Percentiles rank a stretch among this genome's conserved stretches.
Conservation (phyloP, 2,888 invertebrate species). For the Drosophila pseudotakahashii region DNA sequence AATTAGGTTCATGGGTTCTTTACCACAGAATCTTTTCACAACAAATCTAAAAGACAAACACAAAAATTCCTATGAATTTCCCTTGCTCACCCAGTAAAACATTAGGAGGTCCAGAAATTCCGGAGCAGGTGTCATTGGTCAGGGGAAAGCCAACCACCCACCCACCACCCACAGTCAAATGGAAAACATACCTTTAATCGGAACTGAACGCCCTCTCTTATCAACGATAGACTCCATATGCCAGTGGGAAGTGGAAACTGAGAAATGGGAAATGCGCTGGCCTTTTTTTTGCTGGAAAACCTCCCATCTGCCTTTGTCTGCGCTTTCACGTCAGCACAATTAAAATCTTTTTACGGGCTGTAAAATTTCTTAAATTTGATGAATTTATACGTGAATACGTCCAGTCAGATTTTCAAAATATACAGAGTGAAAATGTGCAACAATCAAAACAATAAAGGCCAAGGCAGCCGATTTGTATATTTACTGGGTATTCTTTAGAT, state of each 20-base stretch:
- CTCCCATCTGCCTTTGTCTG: constrained; percentile 15
- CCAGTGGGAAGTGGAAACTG: constrained; percentile 7
- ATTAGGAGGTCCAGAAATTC: constrained; percentile 17
- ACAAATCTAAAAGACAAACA: constrained; percentile 26
- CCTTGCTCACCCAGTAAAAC: constrained; percentile 31
- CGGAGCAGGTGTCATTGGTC: constrained; percentile 38
- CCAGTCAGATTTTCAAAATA: constrained; percentile 28
- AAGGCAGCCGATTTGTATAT: constrained; percentile 28
- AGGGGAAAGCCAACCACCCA: neutral
- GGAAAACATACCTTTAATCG: constrained; percentile 35
- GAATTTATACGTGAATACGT: constrained; percentile 68
- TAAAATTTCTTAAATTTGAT: constrained; percentile 76
- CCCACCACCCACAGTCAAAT: constrained; percentile 18
- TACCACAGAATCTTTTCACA: constrained; percentile 3
- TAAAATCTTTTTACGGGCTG: constrained; percentile 72
- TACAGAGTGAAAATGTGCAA: constrained; percentile 46
- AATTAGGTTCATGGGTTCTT: neutral
- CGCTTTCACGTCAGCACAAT: constrained; percentile 64
- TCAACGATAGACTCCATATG: constrained; percentile 41
- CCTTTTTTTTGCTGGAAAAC: constrained; percentile 22
- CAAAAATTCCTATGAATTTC: constrained; percentile 44
- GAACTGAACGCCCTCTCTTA: constrained; percentile 44
- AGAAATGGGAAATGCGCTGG: constrained; percentile 26
- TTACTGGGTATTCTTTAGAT: neutral
- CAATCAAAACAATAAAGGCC: constrained; percentile 43